Evolutionary conservation across 2,797 vertebrate species (phyloP), one percentile per base, ranked within the genome.

Genomic region (Knipowitschia caucasica): DNA sequence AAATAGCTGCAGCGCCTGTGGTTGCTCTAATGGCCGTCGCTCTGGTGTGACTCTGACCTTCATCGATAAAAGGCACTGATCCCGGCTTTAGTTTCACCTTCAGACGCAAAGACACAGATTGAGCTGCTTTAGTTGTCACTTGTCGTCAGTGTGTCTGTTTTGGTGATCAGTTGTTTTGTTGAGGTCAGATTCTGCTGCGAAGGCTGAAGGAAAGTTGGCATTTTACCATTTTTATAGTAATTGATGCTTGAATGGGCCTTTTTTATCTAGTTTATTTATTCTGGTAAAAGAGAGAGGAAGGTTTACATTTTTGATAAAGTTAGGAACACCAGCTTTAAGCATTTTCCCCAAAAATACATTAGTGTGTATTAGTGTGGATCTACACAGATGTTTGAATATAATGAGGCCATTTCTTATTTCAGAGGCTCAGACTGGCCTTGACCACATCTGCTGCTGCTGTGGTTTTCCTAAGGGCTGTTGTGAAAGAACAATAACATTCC

Each of bases 1-100:
- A 50, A 50, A 50, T 34, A 33, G 46, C 46, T 15, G 20, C 30
- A 34, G 30, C 46, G 29, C 29, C 20, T 23, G 46, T 50, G 46
- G 33, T 50, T 21, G 36, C 49, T 25, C 49, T 50, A 50, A 36
- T 36, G 31, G 17, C 33, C 33, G 31, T n/a, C 36, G 33, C 31
- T n/a, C 15, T 26, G 31, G 47, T 9, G 18, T 50, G 29, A 7
- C 47, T 20, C 20, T 50, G 47, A 50, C 47, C 47, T 50, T 50
- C 47, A 50, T 33, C 18, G 47, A 33, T 12, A 2, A 8, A 23
- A 34, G 7, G 12, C 30, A 46, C 25, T 46, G 15, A 18, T 17
- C 25, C 25, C 4, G 4, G 24, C 24, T 11, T 50, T 34, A 6
- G n/a, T 50, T 49, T 35, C 23, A 23, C 15, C 29, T 49, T 23